These are phyloP conservation scores for Coleophora deauratella DNA, from an alignment of 2,888 invertebrate species.

Conservation along the genomic window DNA sequence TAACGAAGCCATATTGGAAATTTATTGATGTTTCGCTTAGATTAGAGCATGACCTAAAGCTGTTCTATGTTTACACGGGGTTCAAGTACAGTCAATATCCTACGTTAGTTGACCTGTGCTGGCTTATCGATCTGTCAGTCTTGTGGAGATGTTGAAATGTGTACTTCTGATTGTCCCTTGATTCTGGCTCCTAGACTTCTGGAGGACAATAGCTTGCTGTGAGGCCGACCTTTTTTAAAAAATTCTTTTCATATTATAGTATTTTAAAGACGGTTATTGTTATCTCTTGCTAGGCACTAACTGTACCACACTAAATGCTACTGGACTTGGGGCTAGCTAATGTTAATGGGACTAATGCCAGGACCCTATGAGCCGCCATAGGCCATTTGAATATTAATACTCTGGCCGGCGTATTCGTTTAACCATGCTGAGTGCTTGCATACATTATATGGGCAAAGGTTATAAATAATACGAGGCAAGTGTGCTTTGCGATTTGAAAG, in stretches of 20 bases:
- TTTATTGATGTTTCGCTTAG: constrained; percentile 35
- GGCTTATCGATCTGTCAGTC: too few species aligned
- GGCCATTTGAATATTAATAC: constrained; percentile 66
- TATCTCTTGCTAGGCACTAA: too few species aligned
- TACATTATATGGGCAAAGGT: constrained; percentile 46
- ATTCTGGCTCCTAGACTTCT: too few species aligned
- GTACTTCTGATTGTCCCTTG: too few species aligned
- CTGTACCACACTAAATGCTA: too few species aligned
- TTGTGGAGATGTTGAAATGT: too few species aligned
- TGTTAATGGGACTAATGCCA: constrained; percentile 50
- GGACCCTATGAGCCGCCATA: constrained; percentile 45
- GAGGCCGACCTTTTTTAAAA: too few species aligned
- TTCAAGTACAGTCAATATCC: too few species aligned
- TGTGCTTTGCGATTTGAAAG: constrained; percentile 22
- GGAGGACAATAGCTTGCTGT: too few species aligned
- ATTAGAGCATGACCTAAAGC: constrained; percentile 4
- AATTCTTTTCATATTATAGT: too few species aligned
- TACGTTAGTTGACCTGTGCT: too few species aligned
- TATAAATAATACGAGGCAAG: constrained; percentile 32
- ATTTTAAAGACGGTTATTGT: too few species aligned
- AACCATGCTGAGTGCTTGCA: constrained; percentile 41
- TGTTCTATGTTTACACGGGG: constrained; percentile 11
- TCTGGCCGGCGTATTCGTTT: constrained; percentile 35
- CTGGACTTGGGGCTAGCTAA: constrained; percentile 18
- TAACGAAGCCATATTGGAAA: constrained; percentile 22